Evolutionary conservation across 2,888 invertebrate genomes (phyloP).

Genomic region (Ophion obscuratus): DNA sequence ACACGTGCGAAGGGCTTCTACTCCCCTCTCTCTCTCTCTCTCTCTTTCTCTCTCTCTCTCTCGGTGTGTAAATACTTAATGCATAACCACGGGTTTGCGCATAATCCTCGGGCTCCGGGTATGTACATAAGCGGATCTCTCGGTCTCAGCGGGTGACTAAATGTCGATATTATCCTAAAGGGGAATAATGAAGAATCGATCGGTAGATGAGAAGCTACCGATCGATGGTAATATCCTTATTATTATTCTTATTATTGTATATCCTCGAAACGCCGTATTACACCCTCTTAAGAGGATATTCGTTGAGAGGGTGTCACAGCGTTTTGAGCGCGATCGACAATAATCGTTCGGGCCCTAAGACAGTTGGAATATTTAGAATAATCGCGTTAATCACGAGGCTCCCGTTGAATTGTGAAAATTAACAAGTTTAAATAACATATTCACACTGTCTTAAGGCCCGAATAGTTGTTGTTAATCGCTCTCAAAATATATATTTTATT

Average conservation of each 20-base stretch:
- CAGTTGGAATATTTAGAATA: background rate
- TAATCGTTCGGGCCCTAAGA: constrained; percentile 1
- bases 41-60: background rate
- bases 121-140: constrained; percentile 53
- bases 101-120: constrained; percentile 41
- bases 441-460: too few species aligned
- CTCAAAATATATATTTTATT: too few species aligned
- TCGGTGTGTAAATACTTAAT: constrained; percentile 58
- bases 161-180: constrained; percentile 72
- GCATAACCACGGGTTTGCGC: constrained; percentile 59
- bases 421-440: too few species aligned
- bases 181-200: constrained; percentile 55
- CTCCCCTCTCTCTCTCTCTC: background rate
- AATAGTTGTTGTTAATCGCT: too few species aligned
- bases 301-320: background rate
- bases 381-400: too few species aligned
- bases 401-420: too few species aligned
- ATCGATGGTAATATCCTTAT: constrained; percentile 26
- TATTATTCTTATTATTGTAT: background rate
- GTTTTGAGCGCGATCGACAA: background rate
- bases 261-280: background rate
- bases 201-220: constrained; percentile 11
- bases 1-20: constrained; percentile 32
- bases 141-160: constrained; percentile 76
- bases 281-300: constrained; percentile 23